phyloP scores from a whole-genome alignment of 2,888 invertebrate genomes.

The Plebejus melissa region DNA sequence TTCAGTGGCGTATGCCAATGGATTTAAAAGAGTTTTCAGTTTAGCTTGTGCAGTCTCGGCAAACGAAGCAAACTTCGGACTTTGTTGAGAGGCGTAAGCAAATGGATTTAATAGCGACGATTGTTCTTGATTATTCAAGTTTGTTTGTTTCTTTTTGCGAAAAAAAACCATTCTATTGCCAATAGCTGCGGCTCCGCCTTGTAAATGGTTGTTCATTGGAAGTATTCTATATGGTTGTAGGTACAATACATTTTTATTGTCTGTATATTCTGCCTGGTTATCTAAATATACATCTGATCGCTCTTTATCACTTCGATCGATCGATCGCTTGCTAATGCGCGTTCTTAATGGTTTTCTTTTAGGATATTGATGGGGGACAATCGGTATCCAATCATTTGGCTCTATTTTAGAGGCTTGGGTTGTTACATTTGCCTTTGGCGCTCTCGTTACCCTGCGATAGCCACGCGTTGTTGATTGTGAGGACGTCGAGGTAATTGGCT shows the following conservation, averaged over 20 bases:
- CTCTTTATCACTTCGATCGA: conserved; percentile 2
- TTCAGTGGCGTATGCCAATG: conserved; percentile 24
- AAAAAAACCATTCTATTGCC: conserved; percentile 55
- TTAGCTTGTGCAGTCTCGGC: conserved; percentile 6
- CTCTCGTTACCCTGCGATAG: conserved; percentile 62
- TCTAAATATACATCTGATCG: conserved; percentile 44
- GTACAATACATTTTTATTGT: conserved; percentile 50
- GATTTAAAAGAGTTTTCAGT: conserved; percentile 19
- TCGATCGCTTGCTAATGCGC: conserved; percentile 47
- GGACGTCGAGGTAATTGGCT: conserved; percentile 37
- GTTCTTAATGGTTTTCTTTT: conserved; percentile 46
- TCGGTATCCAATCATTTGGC: conserved; percentile 70
- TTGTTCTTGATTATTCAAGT: conserved; percentile 30
- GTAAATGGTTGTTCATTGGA: conserved; percentile 47
- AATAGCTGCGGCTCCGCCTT: conserved; percentile 40
- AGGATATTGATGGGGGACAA: conserved; percentile 61
- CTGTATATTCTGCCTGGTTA: conserved; percentile 35
- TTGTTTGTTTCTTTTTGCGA: conserved; percentile 52
- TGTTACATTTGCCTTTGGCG: conserved; percentile 54
- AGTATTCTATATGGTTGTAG: conserved; percentile 61
- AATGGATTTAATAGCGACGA: conserved; percentile 14
- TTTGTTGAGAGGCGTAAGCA: conserved; percentile 18
- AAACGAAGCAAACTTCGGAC: conserved; percentile 11
- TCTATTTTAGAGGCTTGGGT: conserved; percentile 45
- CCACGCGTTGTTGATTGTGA: conserved; percentile 48